A percentile compares a stretch with the other conserved stretches of the same genome.
Conservation (phyloP, 2,888 invertebrate genomes). For the Zygogramma bicolorata region DNA sequence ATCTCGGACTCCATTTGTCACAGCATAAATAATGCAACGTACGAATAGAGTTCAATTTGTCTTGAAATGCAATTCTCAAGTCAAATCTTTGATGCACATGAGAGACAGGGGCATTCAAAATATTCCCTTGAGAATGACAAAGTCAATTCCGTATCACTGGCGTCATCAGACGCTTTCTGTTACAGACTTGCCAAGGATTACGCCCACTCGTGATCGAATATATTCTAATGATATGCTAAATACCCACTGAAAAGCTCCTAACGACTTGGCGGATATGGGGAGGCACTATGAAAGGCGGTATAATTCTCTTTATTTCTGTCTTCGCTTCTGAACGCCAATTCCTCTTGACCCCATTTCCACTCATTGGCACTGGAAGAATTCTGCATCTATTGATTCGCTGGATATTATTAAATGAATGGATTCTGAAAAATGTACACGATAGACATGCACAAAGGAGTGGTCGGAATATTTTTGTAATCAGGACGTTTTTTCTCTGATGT, state of each 20-base stretch:
- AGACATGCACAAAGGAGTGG: too few relatives aligned
- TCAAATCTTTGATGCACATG: not conserved
- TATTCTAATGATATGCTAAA: not conserved
- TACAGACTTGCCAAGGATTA: not conserved
- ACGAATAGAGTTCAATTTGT: too few relatives aligned
- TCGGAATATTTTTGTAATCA: not conserved
- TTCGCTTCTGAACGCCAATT: not conserved
- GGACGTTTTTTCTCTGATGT: too few relatives aligned
- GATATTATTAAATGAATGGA: not conserved
- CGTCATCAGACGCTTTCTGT: not conserved
- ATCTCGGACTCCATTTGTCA: too few relatives aligned
- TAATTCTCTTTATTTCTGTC: not conserved
- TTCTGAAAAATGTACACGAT: not conserved
- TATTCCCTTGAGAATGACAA: too few relatives aligned
- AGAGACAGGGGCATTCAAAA: not conserved
- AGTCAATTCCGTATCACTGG: not conserved
- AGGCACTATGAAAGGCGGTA: not conserved
- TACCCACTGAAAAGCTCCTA: not conserved
- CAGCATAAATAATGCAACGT: too few relatives aligned
- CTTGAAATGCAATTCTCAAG: too few relatives aligned
- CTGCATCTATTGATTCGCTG: not conserved
- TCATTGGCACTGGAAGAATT: not conserved
- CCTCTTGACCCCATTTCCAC: not conserved
- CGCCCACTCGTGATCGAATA: not conserved
- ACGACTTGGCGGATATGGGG: not conserved